Evolutionary conservation across 1,140 invertebrate genomes (phyloP).

Genomic region (Chymomyza costata): DNA sequence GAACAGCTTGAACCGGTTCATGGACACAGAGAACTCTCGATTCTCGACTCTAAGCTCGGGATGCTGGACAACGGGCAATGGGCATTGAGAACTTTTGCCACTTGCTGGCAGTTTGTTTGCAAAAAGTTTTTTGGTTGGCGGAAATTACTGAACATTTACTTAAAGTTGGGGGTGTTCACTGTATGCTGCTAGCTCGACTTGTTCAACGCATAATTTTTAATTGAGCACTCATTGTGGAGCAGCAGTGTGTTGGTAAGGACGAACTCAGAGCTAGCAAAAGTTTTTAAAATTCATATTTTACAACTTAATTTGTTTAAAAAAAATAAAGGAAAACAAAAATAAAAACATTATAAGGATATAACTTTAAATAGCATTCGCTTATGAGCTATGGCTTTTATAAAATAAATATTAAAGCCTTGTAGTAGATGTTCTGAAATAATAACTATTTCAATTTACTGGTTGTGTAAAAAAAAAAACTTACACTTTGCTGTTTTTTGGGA

Average conservation of each 20-base stretch:
- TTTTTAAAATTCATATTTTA: conserved; percentile 63
- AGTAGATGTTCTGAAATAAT: no score
- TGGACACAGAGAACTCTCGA: no score
- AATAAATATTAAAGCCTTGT: no score
- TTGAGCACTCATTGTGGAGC: conserved; percentile 32
- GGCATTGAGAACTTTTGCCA: conserved; percentile 4
- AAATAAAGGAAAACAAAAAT: no score
- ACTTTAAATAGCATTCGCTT: no score
- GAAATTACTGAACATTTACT: conserved; percentile 46
- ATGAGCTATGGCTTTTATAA: no score
- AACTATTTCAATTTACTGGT: no score
- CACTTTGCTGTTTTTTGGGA: no score
- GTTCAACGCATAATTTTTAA: conserved; percentile 55
- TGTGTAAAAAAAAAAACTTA: no score
- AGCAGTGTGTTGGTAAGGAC: neutral
- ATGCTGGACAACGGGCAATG: neutral
- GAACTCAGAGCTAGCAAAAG: conserved; percentile 25
- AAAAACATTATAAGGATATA: no score
- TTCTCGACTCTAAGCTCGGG: no score
- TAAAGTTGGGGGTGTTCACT: neutral
- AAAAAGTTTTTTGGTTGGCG: conserved; percentile 63
- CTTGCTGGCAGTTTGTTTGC: conserved; percentile 17
- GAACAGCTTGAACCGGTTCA: conserved; percentile 32
- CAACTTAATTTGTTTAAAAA: conserved; percentile 65
- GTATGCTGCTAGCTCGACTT: neutral